Evolutionary conservation across 2,888 invertebrate species (phyloP).

Genomic region (Resseliella maxima): DNA sequence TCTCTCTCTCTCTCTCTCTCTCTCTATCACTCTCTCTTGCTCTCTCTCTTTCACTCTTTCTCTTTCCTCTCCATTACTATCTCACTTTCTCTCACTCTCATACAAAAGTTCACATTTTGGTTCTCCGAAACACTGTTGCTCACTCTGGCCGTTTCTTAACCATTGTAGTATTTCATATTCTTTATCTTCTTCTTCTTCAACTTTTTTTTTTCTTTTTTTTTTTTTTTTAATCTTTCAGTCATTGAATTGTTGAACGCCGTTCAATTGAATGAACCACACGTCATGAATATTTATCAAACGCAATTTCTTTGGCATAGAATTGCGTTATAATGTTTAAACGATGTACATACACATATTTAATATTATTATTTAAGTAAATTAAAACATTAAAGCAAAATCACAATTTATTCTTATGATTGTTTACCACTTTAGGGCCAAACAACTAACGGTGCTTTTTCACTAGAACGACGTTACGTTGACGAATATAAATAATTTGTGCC

Average conservation of each 20-base stretch:
- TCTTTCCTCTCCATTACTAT: too few relatives aligned
- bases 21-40: too few relatives aligned
- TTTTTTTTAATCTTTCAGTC: too few relatives aligned
- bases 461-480: neutral
- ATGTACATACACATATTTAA: constrained; percentile 13
- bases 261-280: constrained; percentile 24
- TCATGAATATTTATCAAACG: constrained; percentile 49
- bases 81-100: too few relatives aligned
- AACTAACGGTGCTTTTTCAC: constrained; percentile 30
- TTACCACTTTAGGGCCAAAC: neutral
- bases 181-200: too few relatives aligned
- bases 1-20: too few relatives aligned
- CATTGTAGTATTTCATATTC: too few relatives aligned
- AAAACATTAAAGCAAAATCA: constrained; percentile 29
- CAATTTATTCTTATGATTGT: neutral
- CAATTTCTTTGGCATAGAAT: constrained; percentile 51
- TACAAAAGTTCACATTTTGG: too few relatives aligned
- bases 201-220: neutral
- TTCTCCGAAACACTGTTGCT: too few relatives aligned
- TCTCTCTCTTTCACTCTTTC: too few relatives aligned
- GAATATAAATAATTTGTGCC: constrained; percentile 51
- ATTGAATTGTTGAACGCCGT: neutral
- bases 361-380: neutral
- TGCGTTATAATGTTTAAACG: constrained; percentile 20
- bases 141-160: too few relatives aligned